Conservation (phyloP, 2,797 vertebrate genomes). For the Hydrolagus colliei region DNA sequence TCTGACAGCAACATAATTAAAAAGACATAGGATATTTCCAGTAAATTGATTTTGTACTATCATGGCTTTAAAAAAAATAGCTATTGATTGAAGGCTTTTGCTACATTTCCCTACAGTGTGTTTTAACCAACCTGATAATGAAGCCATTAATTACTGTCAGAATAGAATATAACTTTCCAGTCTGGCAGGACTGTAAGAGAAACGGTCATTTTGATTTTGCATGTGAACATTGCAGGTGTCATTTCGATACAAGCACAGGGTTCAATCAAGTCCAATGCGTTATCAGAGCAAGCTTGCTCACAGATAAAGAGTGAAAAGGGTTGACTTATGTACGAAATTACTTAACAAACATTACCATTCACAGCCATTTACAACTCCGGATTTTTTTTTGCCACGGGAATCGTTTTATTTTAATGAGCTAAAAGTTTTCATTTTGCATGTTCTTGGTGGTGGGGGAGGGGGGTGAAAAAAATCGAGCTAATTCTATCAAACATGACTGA, state of each 20-base stretch:
- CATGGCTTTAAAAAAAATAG: neutral
- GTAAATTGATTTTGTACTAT: constrained; percentile 21
- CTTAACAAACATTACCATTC: neutral
- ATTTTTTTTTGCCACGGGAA: no score
- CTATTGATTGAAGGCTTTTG: constrained; percentile 1
- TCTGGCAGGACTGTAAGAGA: neutral
- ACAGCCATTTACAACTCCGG: no score
- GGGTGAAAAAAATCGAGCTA: no score
- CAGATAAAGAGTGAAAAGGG: neutral
- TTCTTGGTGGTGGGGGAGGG: no score
- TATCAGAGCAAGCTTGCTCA: no score
- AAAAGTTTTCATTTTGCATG: no score
- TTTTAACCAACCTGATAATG: constrained; percentile 18
- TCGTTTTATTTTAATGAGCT: no score
- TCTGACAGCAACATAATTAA: constrained; percentile 19
- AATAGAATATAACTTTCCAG: neutral
- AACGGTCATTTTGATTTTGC: neutral
- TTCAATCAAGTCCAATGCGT: neutral
- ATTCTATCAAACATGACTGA: no score
- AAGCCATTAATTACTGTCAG: constrained; percentile 25
- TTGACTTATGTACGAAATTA: neutral
- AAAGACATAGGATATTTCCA: neutral
- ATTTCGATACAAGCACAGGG: neutral
- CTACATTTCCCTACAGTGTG: neutral
- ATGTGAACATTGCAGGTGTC: neutral